Conservation (phyloP, 64 coral and sea anemone species). For the Acropora yongei region DNA sequence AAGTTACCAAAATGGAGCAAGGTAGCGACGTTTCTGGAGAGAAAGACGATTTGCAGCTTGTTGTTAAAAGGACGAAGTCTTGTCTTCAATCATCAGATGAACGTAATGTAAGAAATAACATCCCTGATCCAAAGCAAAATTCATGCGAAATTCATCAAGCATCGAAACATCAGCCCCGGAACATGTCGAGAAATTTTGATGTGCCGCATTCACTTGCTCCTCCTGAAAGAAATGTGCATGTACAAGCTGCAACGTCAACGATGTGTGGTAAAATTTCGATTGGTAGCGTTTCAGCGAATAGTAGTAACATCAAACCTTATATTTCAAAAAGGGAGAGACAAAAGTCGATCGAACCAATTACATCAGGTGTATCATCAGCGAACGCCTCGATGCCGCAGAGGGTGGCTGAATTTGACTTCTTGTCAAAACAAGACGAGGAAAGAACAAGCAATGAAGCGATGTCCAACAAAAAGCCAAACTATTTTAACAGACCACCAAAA, state of each 20-base stretch:
- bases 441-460: background rate
- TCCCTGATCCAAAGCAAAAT: background rate
- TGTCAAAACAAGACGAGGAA: background rate
- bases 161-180: background rate
- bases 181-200: background rate
- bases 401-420: background rate
- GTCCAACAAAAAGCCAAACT: background rate
- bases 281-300: background rate
- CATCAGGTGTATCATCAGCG: background rate
- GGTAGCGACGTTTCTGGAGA: background rate
- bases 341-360: background rate
- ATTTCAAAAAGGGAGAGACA: constrained; percentile 52
- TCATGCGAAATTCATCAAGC: background rate
- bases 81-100: background rate
- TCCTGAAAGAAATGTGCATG: background rate
- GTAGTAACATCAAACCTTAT: constrained; percentile 1
- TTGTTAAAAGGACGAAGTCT: background rate
- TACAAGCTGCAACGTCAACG: background rate
- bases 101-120: background rate
- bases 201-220: background rate
- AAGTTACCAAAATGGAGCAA: background rate
- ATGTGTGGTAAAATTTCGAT: background rate
- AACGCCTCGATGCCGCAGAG: background rate
- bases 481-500: constrained; percentile 54
- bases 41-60: background rate